These are phyloP conservation scores for Amblyornis subalaris DNA, from an alignment of 2,113 vertebrate species.

Conservation along the genomic window DNA sequence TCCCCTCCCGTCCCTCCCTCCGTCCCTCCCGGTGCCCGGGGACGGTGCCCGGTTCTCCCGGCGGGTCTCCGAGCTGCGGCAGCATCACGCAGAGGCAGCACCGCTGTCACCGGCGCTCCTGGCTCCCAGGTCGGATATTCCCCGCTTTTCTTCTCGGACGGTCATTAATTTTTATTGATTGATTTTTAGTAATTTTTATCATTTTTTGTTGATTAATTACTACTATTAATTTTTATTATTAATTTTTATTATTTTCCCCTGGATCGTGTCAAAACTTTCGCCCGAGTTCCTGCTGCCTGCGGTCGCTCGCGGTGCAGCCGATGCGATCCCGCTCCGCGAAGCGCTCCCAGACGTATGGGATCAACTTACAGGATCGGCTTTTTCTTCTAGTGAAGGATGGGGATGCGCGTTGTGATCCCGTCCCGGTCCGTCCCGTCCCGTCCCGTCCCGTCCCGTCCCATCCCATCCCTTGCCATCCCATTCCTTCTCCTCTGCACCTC, in stretches of 20 bases:
- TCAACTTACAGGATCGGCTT: background rate
- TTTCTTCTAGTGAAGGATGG: background rate
- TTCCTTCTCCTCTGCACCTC: background rate
- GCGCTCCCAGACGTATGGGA: background rate
- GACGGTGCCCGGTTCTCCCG: background rate
- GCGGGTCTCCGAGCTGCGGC: background rate
- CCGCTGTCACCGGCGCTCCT: background rate
- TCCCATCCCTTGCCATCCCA: background rate
- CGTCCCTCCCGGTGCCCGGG: background rate
- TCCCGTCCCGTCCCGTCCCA: background rate
- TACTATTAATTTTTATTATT: background rate
- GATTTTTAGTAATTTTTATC: background rate
- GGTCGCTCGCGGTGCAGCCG: background rate
- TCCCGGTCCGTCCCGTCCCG: background rate
- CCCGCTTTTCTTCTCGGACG: background rate
- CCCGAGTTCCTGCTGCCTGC: background rate
- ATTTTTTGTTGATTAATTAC: accelerated
- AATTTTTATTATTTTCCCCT: background rate
- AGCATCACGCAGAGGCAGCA: background rate
- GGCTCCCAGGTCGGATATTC: background rate
- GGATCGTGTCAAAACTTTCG: background rate
- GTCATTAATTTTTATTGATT: background rate
- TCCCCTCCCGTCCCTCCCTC: background rate
- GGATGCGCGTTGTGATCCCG: background rate
- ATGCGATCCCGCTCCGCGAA: background rate